Base-by-base conservation (phyloP, 2,113 vertebrate genomes). In the Dascyllus trimaculatus region DNA sequence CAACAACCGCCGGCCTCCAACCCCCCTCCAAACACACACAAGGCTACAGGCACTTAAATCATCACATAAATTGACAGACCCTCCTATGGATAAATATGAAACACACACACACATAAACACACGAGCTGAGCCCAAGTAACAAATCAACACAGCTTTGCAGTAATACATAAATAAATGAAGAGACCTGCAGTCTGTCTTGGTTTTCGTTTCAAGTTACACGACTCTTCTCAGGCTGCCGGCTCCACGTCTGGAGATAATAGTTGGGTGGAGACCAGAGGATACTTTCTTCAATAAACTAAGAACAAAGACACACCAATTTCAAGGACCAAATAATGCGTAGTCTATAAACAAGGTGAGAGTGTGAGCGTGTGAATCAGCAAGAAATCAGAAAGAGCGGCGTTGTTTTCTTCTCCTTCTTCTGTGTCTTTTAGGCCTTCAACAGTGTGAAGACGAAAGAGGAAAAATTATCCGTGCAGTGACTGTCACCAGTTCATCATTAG, bases 151-250 rank as follows among this genome's bases (percentile, higher is more conserved):
- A 71, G 82, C 83, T 81, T 82, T 67, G 80, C 75, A 88, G 83
- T 88, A 80, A 91, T 81, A 85, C 84, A 89, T 92, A 45, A 91
- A 90, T 88, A 91, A 91, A 88, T 86, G 74, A 91, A 56, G 66
- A 80, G 67, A 75, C 22, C 67, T 85, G 40, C 75, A 70, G 78
- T 72, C 75, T 64, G 77, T 74, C 74, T 58, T 70, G 40, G 49
- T 81, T 82, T 81, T 80, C 75, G 61, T 77, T 85, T 82, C 25
- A 45, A 61, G 71, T 65, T 72, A 60, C 67, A 73, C 0, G 60
- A 25, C 43, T 57, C 69, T 32, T 58, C 64, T 82, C 10, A 4
- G 48, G 76, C 77, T 25, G 60, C 71, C 13, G 76, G 63, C 75
- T 82, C 53, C 35, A 19, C 10, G 77, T 89, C 72, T 72, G 83